Conservation (phyloP, 2,888 invertebrate species). For the Vannuccia rotundouncinata region DNA sequence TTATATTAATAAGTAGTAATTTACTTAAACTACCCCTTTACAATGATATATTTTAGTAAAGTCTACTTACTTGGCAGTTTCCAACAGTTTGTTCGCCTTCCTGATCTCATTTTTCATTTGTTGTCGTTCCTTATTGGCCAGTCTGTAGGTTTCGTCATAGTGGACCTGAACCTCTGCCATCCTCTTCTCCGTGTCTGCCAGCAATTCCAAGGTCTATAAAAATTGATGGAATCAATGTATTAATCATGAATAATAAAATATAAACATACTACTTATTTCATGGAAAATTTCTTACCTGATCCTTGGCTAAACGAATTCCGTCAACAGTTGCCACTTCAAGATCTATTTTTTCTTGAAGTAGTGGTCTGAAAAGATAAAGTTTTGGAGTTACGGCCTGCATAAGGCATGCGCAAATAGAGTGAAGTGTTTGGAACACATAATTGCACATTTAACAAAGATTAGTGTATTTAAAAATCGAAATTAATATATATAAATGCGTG, state of each 20-base stretch:
- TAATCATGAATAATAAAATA: not conserved
- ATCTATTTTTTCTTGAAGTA: constrained; percentile 53
- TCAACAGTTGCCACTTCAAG: constrained; percentile 53
- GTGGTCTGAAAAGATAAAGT: constrained; percentile 46
- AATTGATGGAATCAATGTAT: not conserved
- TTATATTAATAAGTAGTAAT: too few species aligned
- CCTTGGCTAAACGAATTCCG: constrained; percentile 43
- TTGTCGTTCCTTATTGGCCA: constrained; percentile 47
- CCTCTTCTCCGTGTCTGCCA: not conserved
- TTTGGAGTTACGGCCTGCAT: not conserved
- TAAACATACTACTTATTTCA: not conserved
- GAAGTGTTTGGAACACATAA: too few species aligned
- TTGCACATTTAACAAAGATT: too few species aligned
- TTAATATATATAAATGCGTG: too few species aligned
- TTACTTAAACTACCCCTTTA: too few species aligned
- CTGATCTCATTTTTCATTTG: constrained; percentile 45
- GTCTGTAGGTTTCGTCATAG: not conserved
- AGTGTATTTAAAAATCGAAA: too few species aligned
- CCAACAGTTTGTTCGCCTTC: constrained; percentile 43
- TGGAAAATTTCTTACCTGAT: not conserved
- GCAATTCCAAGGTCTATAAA: not conserved
- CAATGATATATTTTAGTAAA: too few species aligned
- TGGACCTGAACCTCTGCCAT: not conserved
- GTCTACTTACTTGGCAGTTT: constrained; percentile 8
- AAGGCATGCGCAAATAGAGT: not conserved